Base-by-base conservation (phyloP, 2,888 invertebrate species). In the Athalia cordata region DNA sequence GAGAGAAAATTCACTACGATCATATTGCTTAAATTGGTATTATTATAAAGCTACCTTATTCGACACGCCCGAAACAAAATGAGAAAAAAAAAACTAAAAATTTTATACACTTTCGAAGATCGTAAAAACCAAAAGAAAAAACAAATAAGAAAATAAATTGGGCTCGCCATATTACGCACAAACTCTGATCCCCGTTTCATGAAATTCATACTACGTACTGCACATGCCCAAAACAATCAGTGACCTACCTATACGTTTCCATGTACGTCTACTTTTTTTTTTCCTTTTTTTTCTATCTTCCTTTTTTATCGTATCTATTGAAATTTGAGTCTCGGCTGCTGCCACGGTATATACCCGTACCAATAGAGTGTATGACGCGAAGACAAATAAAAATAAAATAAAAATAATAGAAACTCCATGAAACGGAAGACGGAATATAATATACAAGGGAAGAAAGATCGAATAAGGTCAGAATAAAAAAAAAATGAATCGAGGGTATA, bases 191-290 rank as follows among this genome's bases (percentile, higher is more conserved):
- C 29, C 29, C 29, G 29, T 29, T 29, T 29, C 29, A 29, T 29
- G 29, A 29, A 29, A 29, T 1, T 29, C 2, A 29, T 29, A 55
- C 49, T 9, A 11, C n/a, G 55, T 7, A 5, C 13, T 55, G 72
- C 45, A 59, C 52, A 45, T 57, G 4, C 59, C 59, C n/a, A n/a
- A 47, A 13, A 47, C 72, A 55, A 68, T 68, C 68, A 52, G 68
- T 55, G 68, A 43, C 55, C 68, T 15, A 68, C 29, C 52, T 55
- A 5, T 55, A 5, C 68, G 52, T 11, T 68, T 11, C 68, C 29
- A 68, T 68, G 29, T 11, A 29, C 55, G 55, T n/a, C n/a, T 55
- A 55, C 43, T 9, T 8, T 29, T 11, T 50, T n/a, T 52, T 15
- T n/a, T n/a, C n/a, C 29, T 29, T 4, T 15, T 9, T 7, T 52